Base-by-base conservation (phyloP, 1,140 invertebrate species). In the Probaryconus sp. region DNA sequence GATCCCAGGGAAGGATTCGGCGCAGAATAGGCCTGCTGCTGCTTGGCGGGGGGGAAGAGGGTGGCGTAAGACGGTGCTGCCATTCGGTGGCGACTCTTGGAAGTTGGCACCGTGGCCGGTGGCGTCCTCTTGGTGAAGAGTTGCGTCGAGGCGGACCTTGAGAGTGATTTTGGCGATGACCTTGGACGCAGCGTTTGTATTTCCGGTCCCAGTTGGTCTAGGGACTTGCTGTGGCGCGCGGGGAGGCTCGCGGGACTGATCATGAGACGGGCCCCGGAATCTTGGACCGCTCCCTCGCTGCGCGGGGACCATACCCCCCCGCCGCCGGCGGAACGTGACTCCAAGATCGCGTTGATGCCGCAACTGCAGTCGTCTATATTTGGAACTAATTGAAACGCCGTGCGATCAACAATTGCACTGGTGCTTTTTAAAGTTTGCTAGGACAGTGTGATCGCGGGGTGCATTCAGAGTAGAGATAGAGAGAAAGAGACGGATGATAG, bases 161-260 rank as follows among this genome's bases (percentile, higher is more conserved):
- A 86, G 0, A 88, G 61, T 0, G 82, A 84, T 24, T 84, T 85
- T 0, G 84, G 83, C 13, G 82, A 82, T 0, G 42, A 80, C 11
- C 81, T 75, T 0, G 79, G 79, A 1, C 83, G 84, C 3, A 78
- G 33, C 0, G 81, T 71, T 2, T 61, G 43, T 42, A 85, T 68
- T 3, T 87, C 86, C 2, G 86, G 86, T 0, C 86, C 90, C 10
- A 95, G 79, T 73, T 95, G 93, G 81, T 95, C 94, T 28, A 95
- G 80, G 0, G 93, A 94, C 79, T 94, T 95, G 80, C 93, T 94
- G 80, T 95, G 93, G 38, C 93, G 87, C 1, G 93, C 91, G 2
- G 92, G 92, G 18, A 93, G 80, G 1, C 89, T 90, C 1, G 83
- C 79, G 2, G 83, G 83, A 0, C 74, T 78, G 1, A 85, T 72